Evolutionary conservation across 1,140 invertebrate genomes (phyloP), one percentile per base, ranked within the genome.

Genomic region (Oncopodura yosiiana): DNA sequence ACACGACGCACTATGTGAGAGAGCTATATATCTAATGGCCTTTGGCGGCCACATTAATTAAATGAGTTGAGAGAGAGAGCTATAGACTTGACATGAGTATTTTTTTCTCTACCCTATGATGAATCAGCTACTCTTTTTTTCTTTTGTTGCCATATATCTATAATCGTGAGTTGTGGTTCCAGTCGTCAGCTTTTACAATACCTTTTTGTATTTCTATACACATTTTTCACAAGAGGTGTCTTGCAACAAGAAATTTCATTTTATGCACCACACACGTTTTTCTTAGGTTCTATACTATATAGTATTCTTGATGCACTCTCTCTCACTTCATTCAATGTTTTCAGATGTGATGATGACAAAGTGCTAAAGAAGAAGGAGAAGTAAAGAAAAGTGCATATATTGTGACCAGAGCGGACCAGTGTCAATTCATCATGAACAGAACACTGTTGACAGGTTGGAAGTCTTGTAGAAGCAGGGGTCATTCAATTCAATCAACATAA

Each of bases 401-500:
- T 23, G 21, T 32, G 34, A 46, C 23, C 27, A 32, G 44, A 19
- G 18, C 27, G 34, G 44, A 29, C 37, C 43, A 24, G 23, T 53
- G 51, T 44, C 51, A 53, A 53, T 53, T 53, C 51, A 53, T 53
- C 51, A 53, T 43, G 42, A 46, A n/a, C n/a, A n/a, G n/a, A n/a
- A n/a, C 51, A 21, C 32, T 42, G 51, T 42, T 53, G 51, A 53
- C 51, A 53, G 42, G 23, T 53, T 30, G 18, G 27, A 46, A 36
- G 38, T n/a, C n/a, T n/a, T n/a, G 46, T 32, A 53, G 46, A 45
- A 34, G 39, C 51, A 53, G 42, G 51, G 51, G 51, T 53, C 51
- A 53, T 53, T 53, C 51, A 53, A 53, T 53, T 53, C 51, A 53
- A 53, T 53, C 51, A 53, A 32, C 51, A 53, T 53, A 53, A 53